A percentile compares a stretch with the other conserved stretches of the same genome.
Evolutionary conservation across 2,797 vertebrate species (phyloP).

Genomic region (Notolabrus celidotus): DNA sequence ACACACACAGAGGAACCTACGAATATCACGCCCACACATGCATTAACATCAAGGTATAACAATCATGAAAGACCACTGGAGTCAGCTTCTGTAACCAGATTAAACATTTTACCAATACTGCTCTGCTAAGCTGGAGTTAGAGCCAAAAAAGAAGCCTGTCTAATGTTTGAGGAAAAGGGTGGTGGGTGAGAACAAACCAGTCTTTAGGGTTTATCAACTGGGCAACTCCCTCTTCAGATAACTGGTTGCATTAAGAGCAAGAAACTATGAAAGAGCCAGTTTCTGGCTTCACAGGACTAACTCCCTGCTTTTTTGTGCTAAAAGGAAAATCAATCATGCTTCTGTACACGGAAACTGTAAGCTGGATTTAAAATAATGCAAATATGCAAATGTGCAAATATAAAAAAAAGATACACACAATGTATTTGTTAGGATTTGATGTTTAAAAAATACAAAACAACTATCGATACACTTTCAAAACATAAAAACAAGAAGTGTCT

Average conservation of each 20-base stretch:
- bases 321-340: constrained; percentile 5
- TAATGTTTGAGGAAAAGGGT: constrained; percentile 23
- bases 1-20: constrained; percentile 40
- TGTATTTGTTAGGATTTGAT: background rate
- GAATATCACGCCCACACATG: constrained; percentile 22
- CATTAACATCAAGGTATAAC: constrained; percentile 23
- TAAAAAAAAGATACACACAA: too few species aligned
- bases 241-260: constrained; percentile 19
- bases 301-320: constrained; percentile 3
- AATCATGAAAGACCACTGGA: constrained; percentile 18
- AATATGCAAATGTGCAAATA: background rate
- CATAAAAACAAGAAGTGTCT: too few species aligned
- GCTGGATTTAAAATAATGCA: background rate
- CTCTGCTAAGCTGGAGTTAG: background rate
- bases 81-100: constrained; percentile 17
- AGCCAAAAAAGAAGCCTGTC: background rate
- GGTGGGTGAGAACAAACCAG: constrained; percentile 25
- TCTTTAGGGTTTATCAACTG: constrained; percentile 32
- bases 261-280: constrained; percentile 22
- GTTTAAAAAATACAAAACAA: too few species aligned
- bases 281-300: background rate
- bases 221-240: constrained; percentile 40
- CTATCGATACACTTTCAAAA: too few species aligned
- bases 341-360: background rate
- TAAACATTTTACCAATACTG: background rate